Percentiles rank a stretch among this genome's conserved stretches.
Conservation (phyloP, 2,888 invertebrate species). For the Celastrina argiolus region DNA sequence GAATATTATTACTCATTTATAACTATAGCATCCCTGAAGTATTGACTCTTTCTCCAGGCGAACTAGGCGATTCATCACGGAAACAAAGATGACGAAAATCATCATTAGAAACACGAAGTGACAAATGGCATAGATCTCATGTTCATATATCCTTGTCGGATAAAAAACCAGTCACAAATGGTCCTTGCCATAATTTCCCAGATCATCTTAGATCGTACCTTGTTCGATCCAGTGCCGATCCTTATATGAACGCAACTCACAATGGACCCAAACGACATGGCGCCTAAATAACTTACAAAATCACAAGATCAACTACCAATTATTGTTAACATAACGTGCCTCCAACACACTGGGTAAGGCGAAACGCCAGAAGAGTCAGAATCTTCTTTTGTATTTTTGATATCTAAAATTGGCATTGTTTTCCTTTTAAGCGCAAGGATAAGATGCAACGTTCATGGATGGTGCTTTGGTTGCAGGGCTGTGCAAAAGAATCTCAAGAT, state of each 20-base stretch:
- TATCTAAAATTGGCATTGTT: constrained; percentile 74
- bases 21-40: constrained; percentile 97
- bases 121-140: constrained; percentile 38
- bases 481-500: constrained; percentile 65
- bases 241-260: not conserved
- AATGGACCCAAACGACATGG: constrained; percentile 13
- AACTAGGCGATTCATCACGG: constrained; percentile 79
- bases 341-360: constrained; percentile 10
- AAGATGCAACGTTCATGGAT: constrained; percentile 60
- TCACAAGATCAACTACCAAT: constrained; percentile 10
- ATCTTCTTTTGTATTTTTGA: constrained; percentile 10
- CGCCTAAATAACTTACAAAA: constrained; percentile 19
- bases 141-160: constrained; percentile 28
- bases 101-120: constrained; percentile 54
- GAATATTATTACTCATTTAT: constrained; percentile 87
- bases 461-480: constrained; percentile 68
- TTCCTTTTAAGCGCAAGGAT: constrained; percentile 66
- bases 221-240: constrained; percentile 23
- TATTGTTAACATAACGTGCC: constrained; percentile 10
- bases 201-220: constrained; percentile 19
- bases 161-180: constrained; percentile 29
- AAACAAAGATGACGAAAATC: constrained; percentile 61
- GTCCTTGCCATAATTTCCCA: constrained; percentile 29
- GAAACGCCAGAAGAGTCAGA: constrained; percentile 9
- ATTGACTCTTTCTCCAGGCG: constrained; percentile 97